A percentile compares a stretch with the other conserved stretches of the same genome.
phyloP scores from a whole-genome alignment of 2,113 vertebrate species.

The Phrynosoma platyrhinos region DNA sequence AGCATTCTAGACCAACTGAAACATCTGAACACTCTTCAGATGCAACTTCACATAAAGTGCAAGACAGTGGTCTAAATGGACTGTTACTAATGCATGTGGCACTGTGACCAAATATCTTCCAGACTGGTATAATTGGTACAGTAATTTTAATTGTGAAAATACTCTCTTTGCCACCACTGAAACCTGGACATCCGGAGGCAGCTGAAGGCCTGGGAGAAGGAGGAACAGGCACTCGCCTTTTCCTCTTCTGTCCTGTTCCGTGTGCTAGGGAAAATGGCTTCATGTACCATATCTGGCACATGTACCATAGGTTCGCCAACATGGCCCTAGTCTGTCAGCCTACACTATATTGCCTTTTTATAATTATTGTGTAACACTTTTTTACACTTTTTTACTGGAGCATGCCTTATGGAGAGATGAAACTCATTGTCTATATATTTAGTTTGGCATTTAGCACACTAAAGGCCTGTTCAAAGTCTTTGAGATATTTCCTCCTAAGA shows the following conservation, averaged over 20 bases:
- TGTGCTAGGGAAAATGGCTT: too few relatives aligned
- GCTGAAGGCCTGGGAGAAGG: too few relatives aligned
- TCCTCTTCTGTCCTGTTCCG: too few relatives aligned
- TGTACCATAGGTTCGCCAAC: too few relatives aligned
- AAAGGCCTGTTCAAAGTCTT: not conserved
- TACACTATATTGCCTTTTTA: not conserved
- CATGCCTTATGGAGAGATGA: not conserved
- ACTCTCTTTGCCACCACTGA: not conserved
- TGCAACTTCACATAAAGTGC: not conserved
- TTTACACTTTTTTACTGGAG: not conserved
- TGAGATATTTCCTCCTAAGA: not conserved
- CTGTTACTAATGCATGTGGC: too few relatives aligned
- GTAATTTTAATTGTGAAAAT: not conserved
- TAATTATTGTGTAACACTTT: not conserved
- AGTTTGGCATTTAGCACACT: not conserved
- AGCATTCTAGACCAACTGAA: not conserved
- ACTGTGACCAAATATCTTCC: not conserved
- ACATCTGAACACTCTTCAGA: not conserved
- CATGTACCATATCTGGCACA: too few relatives aligned
- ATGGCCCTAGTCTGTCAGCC: not conserved
- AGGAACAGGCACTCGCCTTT: too few relatives aligned
- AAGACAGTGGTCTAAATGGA: too few relatives aligned
- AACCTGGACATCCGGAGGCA: not conserved
- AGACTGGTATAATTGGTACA: not conserved
- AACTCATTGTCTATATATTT: not conserved